These are phyloP conservation scores for Sminthurinus aureus DNA, from an alignment of 2,888 invertebrate genomes.

Conservation along the genomic window DNA sequence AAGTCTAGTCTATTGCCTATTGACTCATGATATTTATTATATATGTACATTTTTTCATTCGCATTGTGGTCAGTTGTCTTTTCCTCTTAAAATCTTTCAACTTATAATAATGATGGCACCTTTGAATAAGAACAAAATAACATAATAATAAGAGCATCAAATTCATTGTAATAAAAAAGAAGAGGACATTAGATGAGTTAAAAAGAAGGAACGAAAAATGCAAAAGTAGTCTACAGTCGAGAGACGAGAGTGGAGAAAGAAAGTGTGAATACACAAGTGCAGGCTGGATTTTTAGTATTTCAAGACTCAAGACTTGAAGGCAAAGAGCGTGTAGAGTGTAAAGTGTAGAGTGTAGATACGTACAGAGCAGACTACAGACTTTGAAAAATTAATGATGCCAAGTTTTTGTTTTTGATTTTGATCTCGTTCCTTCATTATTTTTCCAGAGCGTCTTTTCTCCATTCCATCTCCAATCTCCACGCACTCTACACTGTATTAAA, in stretches of 20 bases:
- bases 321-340: slow-evolving; percentile 15
- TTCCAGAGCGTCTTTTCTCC: slow-evolving; percentile 39
- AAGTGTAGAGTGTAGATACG: slow-evolving; percentile 36
- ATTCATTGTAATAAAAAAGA: too few relatives aligned
- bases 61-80: too few relatives aligned
- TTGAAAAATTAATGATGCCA: slow-evolving; percentile 57
- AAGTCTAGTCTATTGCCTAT: too few relatives aligned
- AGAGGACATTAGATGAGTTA: too few relatives aligned
- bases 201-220: too few relatives aligned
- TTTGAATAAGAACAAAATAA: too few relatives aligned
- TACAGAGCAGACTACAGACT: slow-evolving; percentile 9
- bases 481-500: not conserved
- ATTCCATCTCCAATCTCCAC: slow-evolving; percentile 9
- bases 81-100: too few relatives aligned
- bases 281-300: slow-evolving; percentile 18
- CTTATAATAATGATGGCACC: too few relatives aligned
- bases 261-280: not conserved
- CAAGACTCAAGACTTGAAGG: not conserved
- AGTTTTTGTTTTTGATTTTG: slow-evolving; percentile 55
- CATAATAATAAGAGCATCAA: too few relatives aligned
- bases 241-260: slow-evolving; percentile 1
- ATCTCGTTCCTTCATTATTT: slow-evolving; percentile 51
- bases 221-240: not conserved
- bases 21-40: too few relatives aligned
- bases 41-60: too few relatives aligned